Percentiles rank a stretch among this genome's conserved stretches.
Conservation (phyloP, 1,140 invertebrate genomes). For the Calliphora vicina region DNA sequence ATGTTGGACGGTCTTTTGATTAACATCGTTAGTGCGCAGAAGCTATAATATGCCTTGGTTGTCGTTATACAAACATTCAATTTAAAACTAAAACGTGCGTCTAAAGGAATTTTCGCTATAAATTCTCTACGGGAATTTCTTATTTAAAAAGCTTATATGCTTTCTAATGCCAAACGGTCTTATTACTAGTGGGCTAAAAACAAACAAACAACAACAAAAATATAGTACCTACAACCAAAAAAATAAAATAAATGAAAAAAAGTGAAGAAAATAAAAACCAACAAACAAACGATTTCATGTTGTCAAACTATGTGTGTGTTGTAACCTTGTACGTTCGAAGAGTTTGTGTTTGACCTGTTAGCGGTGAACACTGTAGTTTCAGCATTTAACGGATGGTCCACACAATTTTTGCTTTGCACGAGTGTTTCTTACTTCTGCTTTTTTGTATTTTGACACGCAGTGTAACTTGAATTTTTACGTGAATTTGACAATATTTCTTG, state of each 20-base stretch:
- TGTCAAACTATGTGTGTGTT: constrained; percentile 7
- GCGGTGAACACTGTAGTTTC: neutral
- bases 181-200: too few relatives aligned
- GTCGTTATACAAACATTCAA: neutral
- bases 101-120: constrained; percentile 17
- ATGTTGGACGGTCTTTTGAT: constrained; percentile 39
- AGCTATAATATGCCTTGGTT: neutral
- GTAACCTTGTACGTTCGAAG: constrained; percentile 8
- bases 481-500: neutral
- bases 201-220: neutral
- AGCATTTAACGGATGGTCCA: neutral
- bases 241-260: neutral
- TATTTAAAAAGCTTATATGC: neutral
- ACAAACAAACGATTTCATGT: too few relatives aligned
- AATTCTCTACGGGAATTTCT: neutral
- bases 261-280: neutral
- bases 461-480: neutral
- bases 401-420: too few relatives aligned
- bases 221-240: neutral
- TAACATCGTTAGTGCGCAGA: constrained; percentile 37
- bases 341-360: constrained; percentile 26
- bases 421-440: neutral
- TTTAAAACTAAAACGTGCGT: neutral
- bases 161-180: neutral
- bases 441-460: neutral